phyloP scores from a whole-genome alignment of 2,797 vertebrate genomes.

The Rhadinocentrus ornatus region DNA sequence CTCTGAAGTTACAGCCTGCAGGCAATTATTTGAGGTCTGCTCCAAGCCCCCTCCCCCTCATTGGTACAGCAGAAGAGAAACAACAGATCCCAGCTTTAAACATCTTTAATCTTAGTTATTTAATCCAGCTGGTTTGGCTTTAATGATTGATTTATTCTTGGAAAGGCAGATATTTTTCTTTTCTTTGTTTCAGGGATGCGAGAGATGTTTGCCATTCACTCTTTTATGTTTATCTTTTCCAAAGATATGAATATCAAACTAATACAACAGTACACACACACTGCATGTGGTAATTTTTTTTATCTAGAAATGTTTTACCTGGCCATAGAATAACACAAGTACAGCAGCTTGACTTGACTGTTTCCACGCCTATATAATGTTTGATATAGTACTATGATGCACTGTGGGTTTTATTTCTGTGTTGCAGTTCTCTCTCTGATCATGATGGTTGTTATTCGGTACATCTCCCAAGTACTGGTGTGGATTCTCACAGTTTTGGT shows the following conservation, averaged over 20 bases:
- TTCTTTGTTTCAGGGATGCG: not conserved
- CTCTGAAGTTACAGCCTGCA: conserved; percentile 6
- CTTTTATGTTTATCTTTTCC: not conserved
- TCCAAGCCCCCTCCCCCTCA: conserved; percentile 6
- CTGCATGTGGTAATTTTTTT: no score
- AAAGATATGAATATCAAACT: not conserved
- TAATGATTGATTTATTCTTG: conserved; percentile 3
- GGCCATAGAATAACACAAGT: no score
- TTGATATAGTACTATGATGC: not conserved
- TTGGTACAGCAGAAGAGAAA: conserved; percentile 7
- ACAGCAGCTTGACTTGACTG: not conserved
- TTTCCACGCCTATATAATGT: not conserved
- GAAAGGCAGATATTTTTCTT: not conserved
- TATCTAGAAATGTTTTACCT: no score
- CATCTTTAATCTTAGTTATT: conserved; percentile 27
- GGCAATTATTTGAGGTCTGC: conserved; percentile 21
- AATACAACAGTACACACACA: not conserved
- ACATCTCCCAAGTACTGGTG: conserved; percentile 94
- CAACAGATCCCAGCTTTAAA: conserved; percentile 10
- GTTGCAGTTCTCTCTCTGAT: conserved; percentile 92
- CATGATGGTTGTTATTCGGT: conserved; percentile 97
- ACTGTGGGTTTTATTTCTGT: not conserved
- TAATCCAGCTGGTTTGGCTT: conserved; percentile 20
- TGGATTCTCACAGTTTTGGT: conserved; percentile 94
- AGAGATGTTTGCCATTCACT: not conserved